Conservation (phyloP, 2,113 vertebrate genomes). For the Esox niger region DNA sequence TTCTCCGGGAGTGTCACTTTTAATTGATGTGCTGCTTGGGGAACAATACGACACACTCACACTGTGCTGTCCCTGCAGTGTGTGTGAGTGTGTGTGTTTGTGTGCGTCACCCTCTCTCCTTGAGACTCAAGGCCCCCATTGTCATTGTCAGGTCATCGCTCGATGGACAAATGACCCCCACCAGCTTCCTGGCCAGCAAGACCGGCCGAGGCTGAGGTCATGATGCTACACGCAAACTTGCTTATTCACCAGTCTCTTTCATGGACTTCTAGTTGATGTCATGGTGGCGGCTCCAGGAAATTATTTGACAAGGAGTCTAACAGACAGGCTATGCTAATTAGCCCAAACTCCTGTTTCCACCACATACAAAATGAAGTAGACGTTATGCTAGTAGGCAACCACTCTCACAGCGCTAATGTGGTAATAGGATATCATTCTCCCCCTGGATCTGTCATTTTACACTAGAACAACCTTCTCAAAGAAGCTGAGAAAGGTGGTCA, state of each 20-base stretch:
- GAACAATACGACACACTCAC: background rate
- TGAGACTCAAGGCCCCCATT: conserved; percentile 59
- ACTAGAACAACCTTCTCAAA: too few species aligned
- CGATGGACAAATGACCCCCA: conserved; percentile 44
- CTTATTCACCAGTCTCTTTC: conserved; percentile 44
- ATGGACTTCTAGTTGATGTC: conserved; percentile 57
- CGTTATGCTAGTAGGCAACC: too few species aligned
- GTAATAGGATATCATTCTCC: too few species aligned
- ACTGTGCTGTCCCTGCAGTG: background rate
- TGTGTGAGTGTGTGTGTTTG: too few species aligned
- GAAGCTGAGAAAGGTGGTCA: too few species aligned
- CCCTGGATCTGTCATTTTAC: too few species aligned
- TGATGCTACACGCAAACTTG: conserved; percentile 51
- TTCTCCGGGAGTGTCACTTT: too few species aligned
- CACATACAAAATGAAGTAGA: background rate
- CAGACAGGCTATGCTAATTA: conserved; percentile 36
- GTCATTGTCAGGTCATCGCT: conserved; percentile 41
- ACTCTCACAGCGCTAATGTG: too few species aligned
- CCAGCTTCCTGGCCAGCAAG: conserved; percentile 23
- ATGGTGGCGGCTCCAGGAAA: conserved; percentile 42
- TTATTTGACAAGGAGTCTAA: conserved; percentile 26
- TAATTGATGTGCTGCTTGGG: background rate
- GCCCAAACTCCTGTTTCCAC: conserved; percentile 29
- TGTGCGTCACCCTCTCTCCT: conserved; percentile 13
- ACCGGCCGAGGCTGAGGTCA: conserved; percentile 54